Evolutionary conservation across 1,140 invertebrate species (phyloP).

Genomic region (Drosophila nasuta): DNA sequence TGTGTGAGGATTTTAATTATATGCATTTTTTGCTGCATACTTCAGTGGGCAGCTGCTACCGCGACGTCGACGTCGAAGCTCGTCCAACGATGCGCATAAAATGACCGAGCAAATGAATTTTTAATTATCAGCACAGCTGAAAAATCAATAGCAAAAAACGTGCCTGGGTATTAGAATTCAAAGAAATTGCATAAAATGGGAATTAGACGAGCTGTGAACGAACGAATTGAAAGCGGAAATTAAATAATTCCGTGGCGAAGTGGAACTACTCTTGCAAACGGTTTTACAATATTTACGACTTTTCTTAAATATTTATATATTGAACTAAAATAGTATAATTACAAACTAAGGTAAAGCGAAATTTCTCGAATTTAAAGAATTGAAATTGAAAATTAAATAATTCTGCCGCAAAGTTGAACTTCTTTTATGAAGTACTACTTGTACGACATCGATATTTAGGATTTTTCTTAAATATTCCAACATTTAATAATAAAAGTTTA

Average conservation of each 20-base stretch:
- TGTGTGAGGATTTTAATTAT: conserved; percentile 67
- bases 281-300: not conserved
- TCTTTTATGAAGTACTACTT: too few species aligned
- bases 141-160: conserved; percentile 68
- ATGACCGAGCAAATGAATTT: conserved; percentile 73
- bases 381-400: too few species aligned
- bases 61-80: not conserved
- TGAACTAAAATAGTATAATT: too few species aligned
- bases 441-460: too few species aligned
- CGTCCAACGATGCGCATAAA: conserved; percentile 40
- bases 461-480: too few species aligned
- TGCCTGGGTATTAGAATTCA: conserved; percentile 51
- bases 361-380: too few species aligned
- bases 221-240: not conserved
- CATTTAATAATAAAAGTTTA: too few species aligned
- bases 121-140: conserved; percentile 68
- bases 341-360: too few species aligned
- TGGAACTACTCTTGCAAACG: not conserved
- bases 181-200: conserved; percentile 27
- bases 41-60: conserved; percentile 43
- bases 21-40: conserved; percentile 77
- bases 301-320: too few species aligned
- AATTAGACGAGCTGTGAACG: conserved; percentile 1
- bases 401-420: too few species aligned
- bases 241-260: not conserved